Evolutionary conservation across 2,888 invertebrate species (phyloP), one percentile per base, ranked within the genome.

Genomic region (Micoletzkya japonica): DNA sequence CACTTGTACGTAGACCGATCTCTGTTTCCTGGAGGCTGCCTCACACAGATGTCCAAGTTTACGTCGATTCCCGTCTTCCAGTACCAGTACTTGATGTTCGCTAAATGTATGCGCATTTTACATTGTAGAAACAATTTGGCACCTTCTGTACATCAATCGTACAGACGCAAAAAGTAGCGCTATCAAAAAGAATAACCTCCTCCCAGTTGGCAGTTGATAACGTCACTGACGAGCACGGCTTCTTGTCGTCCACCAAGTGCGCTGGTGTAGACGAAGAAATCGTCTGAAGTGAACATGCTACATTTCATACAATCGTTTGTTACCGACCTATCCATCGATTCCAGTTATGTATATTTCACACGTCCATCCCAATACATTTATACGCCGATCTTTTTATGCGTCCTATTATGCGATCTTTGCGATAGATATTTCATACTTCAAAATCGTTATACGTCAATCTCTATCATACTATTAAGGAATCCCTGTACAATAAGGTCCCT

Each of bases 81-180:
- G 72, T 83, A 84, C 83, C 82, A 84, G 61, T 78, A 82, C 56
- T 77, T 77, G 39, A 84, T 61, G 39, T 71, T 78, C 7, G 81
- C 83, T 17, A 77, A 44, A 44, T 14, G 44, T n/a, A 6, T 4
- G 44, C 44, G n/a, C 4, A 34, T 58, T 10, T 34, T 2, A 34
- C 34, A 20, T 34, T 2, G n/a, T 52, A n/a, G 26, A 6, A 6
- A 52, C 24, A n/a, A 6, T 52, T 6, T 52, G 24, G 14, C 52
- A 52, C 24, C 24, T 6, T n/a, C 52, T 6, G 24, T 6, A 6
- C 14, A 52, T 7, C 6, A 17, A 52, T 24, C 52, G n/a, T n/a
- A n/a, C 17, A 52, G 52, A 52, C 52, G 6, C 4, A 24, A n/a
- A 14, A 6, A 52, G 30, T 30, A 57, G 10, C 4, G n/a, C 17